These are phyloP conservation scores for Telenomus remus DNA, from an alignment of 1,140 invertebrate genomes.

Conservation along the genomic window DNA sequence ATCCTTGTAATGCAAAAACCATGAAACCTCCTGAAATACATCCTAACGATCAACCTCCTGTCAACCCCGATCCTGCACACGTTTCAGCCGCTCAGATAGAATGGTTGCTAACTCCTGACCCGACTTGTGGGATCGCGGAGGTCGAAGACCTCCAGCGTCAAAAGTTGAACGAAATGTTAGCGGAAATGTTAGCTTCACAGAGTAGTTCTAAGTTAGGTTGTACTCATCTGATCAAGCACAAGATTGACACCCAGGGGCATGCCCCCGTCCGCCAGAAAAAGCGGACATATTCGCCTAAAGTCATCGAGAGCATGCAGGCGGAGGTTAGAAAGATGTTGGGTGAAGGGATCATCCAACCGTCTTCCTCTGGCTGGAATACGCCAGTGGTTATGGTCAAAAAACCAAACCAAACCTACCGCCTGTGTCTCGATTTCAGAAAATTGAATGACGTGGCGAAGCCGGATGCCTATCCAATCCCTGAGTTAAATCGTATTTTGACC, in stretches of 20 bases:
- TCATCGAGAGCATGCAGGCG: neutral
- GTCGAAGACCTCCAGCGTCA: too few relatives aligned
- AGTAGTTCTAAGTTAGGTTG: neutral
- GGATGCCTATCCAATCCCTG: neutral
- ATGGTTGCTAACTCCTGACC: too few relatives aligned
- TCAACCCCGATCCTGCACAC: too few relatives aligned
- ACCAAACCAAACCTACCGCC: neutral
- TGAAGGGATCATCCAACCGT: neutral
- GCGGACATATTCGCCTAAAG: neutral
- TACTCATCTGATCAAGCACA: neutral
- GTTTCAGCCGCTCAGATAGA: too few relatives aligned
- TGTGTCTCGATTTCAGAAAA: neutral
- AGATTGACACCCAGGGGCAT: neutral
- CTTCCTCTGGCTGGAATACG: neutral
- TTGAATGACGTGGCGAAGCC: neutral
- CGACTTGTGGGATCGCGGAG: too few relatives aligned
- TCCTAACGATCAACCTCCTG: too few relatives aligned
- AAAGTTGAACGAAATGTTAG: too few relatives aligned
- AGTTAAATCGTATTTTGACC: neutral
- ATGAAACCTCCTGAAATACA: too few relatives aligned
- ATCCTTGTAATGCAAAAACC: too few relatives aligned
- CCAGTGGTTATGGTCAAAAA: neutral
- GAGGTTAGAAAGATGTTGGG: neutral
- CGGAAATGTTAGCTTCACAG: too few relatives aligned
- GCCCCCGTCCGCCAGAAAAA: neutral